Conservation (phyloP, 1,140 invertebrate genomes). For the Bilobella aurantiaca region DNA sequence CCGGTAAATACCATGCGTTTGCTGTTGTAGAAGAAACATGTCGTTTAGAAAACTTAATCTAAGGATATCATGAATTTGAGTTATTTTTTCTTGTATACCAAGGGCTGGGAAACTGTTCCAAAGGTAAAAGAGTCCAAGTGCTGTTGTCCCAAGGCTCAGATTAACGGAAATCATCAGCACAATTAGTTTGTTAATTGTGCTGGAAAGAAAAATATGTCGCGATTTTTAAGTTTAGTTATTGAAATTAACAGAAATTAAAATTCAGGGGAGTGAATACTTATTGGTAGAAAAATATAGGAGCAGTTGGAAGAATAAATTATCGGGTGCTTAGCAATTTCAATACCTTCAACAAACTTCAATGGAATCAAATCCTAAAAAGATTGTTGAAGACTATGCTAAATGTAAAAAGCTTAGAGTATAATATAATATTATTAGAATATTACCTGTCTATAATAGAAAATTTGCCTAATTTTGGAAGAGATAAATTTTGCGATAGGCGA, state of each 20-base stretch:
- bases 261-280: too few relatives aligned
- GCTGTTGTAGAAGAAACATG: neutral
- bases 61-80: neutral
- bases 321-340: too few relatives aligned
- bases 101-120: neutral
- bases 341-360: too few relatives aligned
- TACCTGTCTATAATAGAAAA: neutral
- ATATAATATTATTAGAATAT: too few relatives aligned
- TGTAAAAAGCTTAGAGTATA: neutral
- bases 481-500: neutral
- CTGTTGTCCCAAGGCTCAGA: neutral
- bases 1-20: neutral
- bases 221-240: too few relatives aligned
- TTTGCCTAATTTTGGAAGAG: neutral
- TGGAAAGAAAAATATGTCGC: too few relatives aligned
- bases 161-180: neutral
- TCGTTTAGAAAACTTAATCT: neutral
- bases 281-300: too few relatives aligned
- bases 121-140: neutral
- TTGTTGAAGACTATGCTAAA: too few relatives aligned
- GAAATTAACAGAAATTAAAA: neutral
- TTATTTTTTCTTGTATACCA: neutral
- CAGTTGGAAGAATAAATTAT: too few relatives aligned
- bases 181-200: neutral
- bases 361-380: too few relatives aligned